Conservation (phyloP, 2,113 vertebrate genomes). For the Isichthys henryi region DNA sequence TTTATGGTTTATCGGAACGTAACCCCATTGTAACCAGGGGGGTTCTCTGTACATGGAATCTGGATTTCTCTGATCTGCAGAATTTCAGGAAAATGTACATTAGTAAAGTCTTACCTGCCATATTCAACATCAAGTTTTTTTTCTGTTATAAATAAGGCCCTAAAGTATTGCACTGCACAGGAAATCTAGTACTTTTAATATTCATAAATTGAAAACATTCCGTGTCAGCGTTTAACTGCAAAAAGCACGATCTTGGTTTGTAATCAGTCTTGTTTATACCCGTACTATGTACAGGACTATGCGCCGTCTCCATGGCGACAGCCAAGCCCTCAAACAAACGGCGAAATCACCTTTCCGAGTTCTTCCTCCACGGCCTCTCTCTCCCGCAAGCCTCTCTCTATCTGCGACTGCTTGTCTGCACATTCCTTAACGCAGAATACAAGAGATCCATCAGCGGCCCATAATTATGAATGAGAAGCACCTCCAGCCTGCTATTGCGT, state of each 20-base stretch:
- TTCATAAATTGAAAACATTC: not conserved
- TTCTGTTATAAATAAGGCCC: not conserved
- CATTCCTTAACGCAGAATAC: conserved; percentile 66
- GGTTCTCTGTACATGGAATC: not conserved
- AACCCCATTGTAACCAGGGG: no score
- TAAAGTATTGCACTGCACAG: no score
- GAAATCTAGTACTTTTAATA: not conserved
- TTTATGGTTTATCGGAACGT: no score
- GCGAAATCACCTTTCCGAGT: conserved; percentile 74
- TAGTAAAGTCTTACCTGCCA: not conserved
- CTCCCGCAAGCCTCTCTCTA: conserved; percentile 74
- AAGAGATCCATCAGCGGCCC: not conserved
- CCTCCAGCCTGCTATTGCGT: no score
- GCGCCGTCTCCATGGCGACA: not conserved
- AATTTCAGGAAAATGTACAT: not conserved
- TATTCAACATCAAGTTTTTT: not conserved
- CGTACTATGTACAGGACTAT: not conserved
- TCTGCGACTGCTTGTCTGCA: conserved; percentile 76
- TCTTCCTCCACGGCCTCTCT: conserved; percentile 84
- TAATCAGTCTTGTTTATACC: not conserved
- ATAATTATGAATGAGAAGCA: no score
- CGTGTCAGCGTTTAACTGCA: not conserved
- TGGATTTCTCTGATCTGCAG: not conserved
- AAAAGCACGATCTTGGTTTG: not conserved
- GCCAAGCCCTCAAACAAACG: not conserved